A percentile compares a stretch with the other conserved stretches of the same genome.
Evolutionary conservation across 2,113 vertebrate genomes (phyloP).

Genomic region (Stigmatopora nigra): DNA sequence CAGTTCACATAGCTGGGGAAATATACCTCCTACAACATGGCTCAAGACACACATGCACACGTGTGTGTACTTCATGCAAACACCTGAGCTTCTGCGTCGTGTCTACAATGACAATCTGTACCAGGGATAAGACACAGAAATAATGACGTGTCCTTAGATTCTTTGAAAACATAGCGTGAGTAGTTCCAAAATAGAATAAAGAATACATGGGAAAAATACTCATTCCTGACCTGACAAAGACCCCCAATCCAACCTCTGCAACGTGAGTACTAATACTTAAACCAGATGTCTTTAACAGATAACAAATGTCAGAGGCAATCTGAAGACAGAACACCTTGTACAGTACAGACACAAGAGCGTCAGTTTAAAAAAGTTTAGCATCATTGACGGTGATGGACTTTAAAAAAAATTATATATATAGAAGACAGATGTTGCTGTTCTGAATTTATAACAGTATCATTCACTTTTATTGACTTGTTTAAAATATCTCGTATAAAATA

Average conservation of each 20-base stretch:
- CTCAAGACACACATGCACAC: constrained; percentile 8
- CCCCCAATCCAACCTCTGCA: constrained; percentile 23
- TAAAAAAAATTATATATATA: not conserved
- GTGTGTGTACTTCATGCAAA: not conserved
- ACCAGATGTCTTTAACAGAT: constrained; percentile 72
- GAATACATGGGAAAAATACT: constrained; percentile 26
- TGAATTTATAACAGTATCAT: not conserved
- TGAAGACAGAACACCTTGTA: constrained; percentile 64
- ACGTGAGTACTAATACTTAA: constrained; percentile 50
- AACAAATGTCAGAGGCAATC: constrained; percentile 64
- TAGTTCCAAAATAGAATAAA: constrained; percentile 14
- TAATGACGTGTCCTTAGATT: constrained; percentile 50
- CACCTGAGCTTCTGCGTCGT: constrained; percentile 4
- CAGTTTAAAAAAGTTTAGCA: not conserved
- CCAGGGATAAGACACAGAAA: constrained; percentile 26
- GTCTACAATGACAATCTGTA: constrained; percentile 26
- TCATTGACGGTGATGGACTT: not conserved
- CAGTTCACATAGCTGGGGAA: constrained; percentile 40
- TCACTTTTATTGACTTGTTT: not conserved
- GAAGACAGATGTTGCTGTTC: not conserved
- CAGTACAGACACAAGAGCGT: constrained; percentile 44
- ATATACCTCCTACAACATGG: not conserved
- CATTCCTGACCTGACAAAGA: not conserved
- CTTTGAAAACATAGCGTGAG: constrained; percentile 49
- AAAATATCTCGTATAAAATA: not conserved